Base-by-base conservation (phyloP, 2,888 invertebrate species). In the Notodonta dromedarius region DNA sequence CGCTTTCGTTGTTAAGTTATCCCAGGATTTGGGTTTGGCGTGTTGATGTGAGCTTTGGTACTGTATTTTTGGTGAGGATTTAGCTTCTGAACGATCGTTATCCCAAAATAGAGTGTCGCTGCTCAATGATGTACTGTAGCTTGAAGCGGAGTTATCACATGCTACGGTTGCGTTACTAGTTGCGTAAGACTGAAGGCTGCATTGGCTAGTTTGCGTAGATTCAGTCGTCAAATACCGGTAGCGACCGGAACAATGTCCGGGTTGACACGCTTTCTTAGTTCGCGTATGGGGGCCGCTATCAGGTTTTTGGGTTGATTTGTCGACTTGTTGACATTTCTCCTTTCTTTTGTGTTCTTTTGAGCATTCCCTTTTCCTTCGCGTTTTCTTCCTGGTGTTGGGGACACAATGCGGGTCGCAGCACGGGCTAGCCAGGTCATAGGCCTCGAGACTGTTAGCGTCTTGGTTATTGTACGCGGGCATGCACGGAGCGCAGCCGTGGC, bases 91-190 rank as follows among this genome's bases (percentile, higher is more conserved):
- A 3, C 91, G 84, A 58, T 92, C 93, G 63, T 90, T 94, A 77
- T 97, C 97, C 97, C 97, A 97, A 81, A 97, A 97, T 0, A 98
- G 93, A 1, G 97, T 97, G 76, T 98, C 98, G 8, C 97, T 97
- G 82, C 97, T 98, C 13, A 97, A 91, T 0, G 97, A 97, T 13
- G 97, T 97, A 32, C 97, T 97, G 80, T 97, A 97, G 54, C 97
- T 97, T 0, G 96, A 96, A 7, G 95, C 96, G 50, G 97, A 96
- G 76, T 96, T 96, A 51, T 96, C 96, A 56, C 95, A 95, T 1
- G 92, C 94, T 0, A 94, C 94, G 0, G 94, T 94, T 1, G 95
- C 96, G 53, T 96, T 96, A 80, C 97, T 97, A 1, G 97, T 96
- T 0, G 97, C 96, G 78, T 97, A 97, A 0, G 97, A 97, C 79